Conservation (phyloP, 2,888 invertebrate species). For the Zonitis immaculata region DNA sequence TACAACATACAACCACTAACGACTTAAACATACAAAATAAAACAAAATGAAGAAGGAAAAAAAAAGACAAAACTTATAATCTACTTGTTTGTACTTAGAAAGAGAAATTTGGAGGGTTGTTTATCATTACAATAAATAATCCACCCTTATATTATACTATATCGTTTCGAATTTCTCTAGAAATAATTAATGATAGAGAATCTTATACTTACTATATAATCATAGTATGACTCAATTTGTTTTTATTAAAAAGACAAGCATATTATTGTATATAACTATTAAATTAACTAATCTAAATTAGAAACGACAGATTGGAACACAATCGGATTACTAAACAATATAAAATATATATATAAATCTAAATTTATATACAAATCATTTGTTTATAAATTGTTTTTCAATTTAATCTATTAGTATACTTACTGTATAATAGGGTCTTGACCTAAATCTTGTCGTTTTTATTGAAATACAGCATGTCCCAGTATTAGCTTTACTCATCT, state of each 20-base stretch:
- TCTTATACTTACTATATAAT: too few species aligned
- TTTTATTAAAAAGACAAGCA: background rate
- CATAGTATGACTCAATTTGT: background rate
- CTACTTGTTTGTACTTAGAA: background rate
- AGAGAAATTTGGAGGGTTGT: background rate
- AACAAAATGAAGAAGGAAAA: too few species aligned
- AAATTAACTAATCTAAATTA: conserved; percentile 13
- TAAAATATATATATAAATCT: too few species aligned
- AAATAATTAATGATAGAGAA: background rate
- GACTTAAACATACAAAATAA: background rate
- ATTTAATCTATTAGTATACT: background rate
- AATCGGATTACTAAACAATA: conserved; percentile 13
- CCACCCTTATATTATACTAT: background rate
- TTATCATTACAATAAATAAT: background rate
- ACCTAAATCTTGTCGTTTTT: background rate
- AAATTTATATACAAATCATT: conserved; percentile 3
- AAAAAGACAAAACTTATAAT: too few species aligned
- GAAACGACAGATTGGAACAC: conserved; percentile 12
- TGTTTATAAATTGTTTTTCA: conserved; percentile 5
- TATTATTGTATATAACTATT: background rate
- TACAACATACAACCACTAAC: too few species aligned
- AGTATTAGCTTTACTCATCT: too few species aligned
- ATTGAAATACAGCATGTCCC: too few species aligned
- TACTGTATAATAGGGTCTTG: background rate
- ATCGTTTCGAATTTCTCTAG: background rate